phyloP scores from a whole-genome alignment of 2,113 vertebrate genomes.

The Colistium nudipinnis region DNA sequence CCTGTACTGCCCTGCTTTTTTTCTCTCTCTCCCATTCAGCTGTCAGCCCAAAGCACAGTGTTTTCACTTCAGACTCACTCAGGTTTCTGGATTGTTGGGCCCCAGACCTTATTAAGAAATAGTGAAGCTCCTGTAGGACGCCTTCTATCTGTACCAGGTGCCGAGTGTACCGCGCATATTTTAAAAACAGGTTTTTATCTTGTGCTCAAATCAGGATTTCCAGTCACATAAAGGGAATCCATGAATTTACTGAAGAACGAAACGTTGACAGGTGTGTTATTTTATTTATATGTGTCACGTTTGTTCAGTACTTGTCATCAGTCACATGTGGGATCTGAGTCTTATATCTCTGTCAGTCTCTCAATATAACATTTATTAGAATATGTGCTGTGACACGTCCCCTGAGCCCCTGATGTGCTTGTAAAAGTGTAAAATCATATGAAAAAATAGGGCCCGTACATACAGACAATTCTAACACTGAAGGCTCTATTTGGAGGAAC shows the following conservation, averaged over 20 bases:
- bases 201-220: too few relatives aligned
- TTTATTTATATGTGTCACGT: neutral
- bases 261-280: neutral
- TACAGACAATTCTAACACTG: too few relatives aligned
- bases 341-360: slow-evolving; percentile 1
- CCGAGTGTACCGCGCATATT: neutral
- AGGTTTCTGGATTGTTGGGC: slow-evolving; percentile 18
- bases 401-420: slow-evolving; percentile 12
- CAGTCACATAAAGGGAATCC: neutral
- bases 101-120: slow-evolving; percentile 9
- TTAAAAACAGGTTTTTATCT: neutral
- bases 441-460: too few relatives aligned
- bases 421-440: neutral
- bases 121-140: neutral
- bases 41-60: slow-evolving; percentile 19
- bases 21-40: slow-evolving; percentile 1
- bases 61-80: slow-evolving; percentile 12
- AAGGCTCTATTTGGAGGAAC: too few relatives aligned
- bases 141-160: neutral
- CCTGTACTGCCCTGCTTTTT: neutral
- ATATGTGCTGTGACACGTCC: neutral
- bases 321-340: slow-evolving; percentile 7
- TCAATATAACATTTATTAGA: slow-evolving; percentile 5
- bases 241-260: neutral
- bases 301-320: neutral